Base-by-base conservation (phyloP, 2,888 invertebrate genomes). In the Dyspetes luteomarginatus region DNA sequence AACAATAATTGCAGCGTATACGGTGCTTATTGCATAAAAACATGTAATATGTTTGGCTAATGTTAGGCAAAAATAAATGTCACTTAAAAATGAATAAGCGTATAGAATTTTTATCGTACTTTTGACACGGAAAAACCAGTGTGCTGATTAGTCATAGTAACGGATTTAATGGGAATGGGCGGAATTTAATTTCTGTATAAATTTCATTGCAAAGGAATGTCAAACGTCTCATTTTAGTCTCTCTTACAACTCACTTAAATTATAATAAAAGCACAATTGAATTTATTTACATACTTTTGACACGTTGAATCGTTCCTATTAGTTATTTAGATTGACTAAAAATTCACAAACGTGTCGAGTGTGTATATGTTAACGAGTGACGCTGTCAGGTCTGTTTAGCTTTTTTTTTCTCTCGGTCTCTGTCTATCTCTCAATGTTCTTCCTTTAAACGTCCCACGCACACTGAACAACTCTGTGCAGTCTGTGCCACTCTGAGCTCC, bases 351-450 rank as follows among this genome's bases (percentile, higher is more conserved):
- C 65, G 58, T 28, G 22, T 24, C 4, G 26, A 12, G 36, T 36
- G 12, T 36, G 7, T 7, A 7, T 17, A 4, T 17, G 12, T 15
- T 5, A 45, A 4, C 19, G 4, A 74, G 43, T 65, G 79, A 80
- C 71, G 75, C 75, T 71, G 79, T 71, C 79, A 75, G 45, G 50
- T 71, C 75, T 75, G 71, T 80, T 80, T 71, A 58, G 71, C 19
- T 75, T 75, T 52, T 69, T 69, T 77, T 56, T n/a, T 64, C 28
- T 69, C n/a, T 19, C 36, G 7, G 36, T 36, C 36, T 36, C 36
- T 36, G 2, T 36, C 2, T 36, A 7, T 7, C 9, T 36, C 36
- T 36, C 15, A 43, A n/a, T 52, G 28, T 17, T 30, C 52, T 50
- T 50, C 74, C 56, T 43, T 50, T 36, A 17, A 58, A 56, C 24